phyloP scores from a whole-genome alignment of 2,113 vertebrate genomes.

The Orientallactaga bullata region DNA sequence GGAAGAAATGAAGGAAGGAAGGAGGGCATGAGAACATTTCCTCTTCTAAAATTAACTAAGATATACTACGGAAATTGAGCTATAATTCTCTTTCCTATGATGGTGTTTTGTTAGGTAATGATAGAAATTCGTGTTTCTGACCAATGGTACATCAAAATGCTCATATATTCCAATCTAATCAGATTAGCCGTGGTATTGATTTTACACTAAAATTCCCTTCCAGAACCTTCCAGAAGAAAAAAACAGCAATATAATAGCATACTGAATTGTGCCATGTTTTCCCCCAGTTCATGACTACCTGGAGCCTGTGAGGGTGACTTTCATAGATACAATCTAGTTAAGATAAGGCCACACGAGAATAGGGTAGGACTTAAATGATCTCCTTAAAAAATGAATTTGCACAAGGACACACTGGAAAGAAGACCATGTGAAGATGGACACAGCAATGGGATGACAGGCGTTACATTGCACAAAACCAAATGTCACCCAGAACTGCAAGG shows the following conservation, averaged over 20 bases:
- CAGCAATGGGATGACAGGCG: background rate
- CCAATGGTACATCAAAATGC: background rate
- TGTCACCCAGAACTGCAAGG: background rate
- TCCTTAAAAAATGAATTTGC: background rate
- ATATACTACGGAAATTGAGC: background rate
- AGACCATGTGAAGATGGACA: accelerated
- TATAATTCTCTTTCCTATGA: background rate
- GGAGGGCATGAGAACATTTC: background rate
- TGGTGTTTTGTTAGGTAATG: background rate
- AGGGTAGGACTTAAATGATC: background rate
- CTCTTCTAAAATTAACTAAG: slow-evolving; percentile 32
- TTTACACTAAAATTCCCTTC: slow-evolving; percentile 30
- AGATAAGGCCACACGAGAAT: background rate
- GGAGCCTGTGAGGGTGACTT: background rate
- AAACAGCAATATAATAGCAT: background rate
- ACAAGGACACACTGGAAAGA: background rate
- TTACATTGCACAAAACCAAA: background rate
- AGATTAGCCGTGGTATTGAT: background rate
- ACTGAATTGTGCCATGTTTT: background rate
- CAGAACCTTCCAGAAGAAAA: background rate
- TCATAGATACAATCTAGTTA: background rate
- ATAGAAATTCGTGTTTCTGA: background rate
- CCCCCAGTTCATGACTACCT: background rate
- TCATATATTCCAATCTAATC: background rate
- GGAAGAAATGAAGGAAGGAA: background rate